Percentiles rank a stretch among this genome's conserved stretches.
These are phyloP conservation scores for Himalopsyche kuldschensis DNA, from an alignment of 2,888 invertebrate genomes.

Conservation along the genomic window DNA sequence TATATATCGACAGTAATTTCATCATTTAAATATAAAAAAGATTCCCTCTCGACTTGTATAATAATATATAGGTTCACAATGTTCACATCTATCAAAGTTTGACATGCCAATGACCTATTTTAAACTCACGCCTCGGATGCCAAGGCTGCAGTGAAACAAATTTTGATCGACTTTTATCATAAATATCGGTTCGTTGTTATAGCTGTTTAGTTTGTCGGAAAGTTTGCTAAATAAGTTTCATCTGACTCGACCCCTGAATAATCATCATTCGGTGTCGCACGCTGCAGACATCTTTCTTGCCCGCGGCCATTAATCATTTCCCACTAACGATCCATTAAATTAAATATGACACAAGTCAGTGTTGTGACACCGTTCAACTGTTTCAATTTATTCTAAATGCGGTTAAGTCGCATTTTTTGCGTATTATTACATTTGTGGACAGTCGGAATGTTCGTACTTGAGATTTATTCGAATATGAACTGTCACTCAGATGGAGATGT, in stretches of 20 bases:
- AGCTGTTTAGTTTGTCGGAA: neutral
- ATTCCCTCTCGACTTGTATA: no score
- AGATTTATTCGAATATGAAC: neutral
- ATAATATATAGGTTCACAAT: no score
- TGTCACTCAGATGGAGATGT: no score
- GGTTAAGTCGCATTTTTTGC: neutral
- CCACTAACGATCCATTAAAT: neutral
- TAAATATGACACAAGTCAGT: constrained; percentile 1
- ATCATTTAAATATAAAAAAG: no score
- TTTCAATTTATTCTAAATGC: neutral
- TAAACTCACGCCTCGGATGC: neutral
- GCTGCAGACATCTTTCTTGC: neutral
- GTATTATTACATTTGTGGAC: neutral
- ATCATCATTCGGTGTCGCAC: neutral
- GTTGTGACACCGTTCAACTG: neutral
- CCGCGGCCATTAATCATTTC: neutral
- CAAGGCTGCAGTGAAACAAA: neutral
- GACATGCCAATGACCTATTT: neutral
- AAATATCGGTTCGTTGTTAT: neutral
- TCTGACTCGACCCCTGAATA: neutral
- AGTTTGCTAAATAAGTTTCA: neutral
- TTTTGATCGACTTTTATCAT: neutral
- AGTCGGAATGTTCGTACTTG: neutral
- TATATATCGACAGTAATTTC: no score
- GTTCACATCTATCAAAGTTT: neutral